A percentile compares a stretch with the other conserved stretches of the same genome.
These are phyloP conservation scores for Papilio elwesi DNA, from an alignment of 2,888 invertebrate species.

Conservation along the genomic window DNA sequence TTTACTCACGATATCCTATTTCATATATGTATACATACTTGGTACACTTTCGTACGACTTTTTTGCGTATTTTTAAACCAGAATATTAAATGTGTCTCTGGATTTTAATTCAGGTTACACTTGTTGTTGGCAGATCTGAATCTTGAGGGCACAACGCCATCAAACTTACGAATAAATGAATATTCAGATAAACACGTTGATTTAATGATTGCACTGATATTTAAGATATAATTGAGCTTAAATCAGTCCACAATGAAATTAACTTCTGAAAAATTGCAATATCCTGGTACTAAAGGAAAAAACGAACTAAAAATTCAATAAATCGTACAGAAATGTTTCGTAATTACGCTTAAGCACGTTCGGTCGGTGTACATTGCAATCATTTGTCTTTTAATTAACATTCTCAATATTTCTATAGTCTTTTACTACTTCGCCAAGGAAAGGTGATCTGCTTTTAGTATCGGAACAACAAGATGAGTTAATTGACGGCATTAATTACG, in stretches of 20 bases:
- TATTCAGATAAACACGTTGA: neutral
- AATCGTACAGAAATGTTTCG: conserved; percentile 19
- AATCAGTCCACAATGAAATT: conserved; percentile 2
- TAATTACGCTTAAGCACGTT: conserved; percentile 4
- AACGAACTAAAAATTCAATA: conserved; percentile 1
- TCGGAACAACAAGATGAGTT: neutral
- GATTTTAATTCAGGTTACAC: neutral
- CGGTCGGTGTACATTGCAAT: neutral
- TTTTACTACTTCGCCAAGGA: neutral
- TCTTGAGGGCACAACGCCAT: neutral
- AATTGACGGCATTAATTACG: conserved; percentile 25
- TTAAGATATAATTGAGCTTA: conserved; percentile 12
- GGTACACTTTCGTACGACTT: too few species aligned
- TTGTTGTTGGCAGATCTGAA: neutral
- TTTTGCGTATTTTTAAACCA: too few species aligned
- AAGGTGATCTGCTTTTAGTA: conserved; percentile 3
- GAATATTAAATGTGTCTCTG: neutral
- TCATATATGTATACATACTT: too few species aligned
- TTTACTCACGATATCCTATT: too few species aligned
- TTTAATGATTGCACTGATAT: conserved; percentile 11
- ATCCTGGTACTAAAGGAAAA: conserved; percentile 18
- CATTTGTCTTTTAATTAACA: conserved; percentile 14
- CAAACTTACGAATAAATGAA: neutral
- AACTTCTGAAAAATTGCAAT: neutral
- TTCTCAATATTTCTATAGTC: conserved; percentile 1